Base-by-base conservation (phyloP, 2,888 invertebrate species). In the Hypercompe scribonia region DNA sequence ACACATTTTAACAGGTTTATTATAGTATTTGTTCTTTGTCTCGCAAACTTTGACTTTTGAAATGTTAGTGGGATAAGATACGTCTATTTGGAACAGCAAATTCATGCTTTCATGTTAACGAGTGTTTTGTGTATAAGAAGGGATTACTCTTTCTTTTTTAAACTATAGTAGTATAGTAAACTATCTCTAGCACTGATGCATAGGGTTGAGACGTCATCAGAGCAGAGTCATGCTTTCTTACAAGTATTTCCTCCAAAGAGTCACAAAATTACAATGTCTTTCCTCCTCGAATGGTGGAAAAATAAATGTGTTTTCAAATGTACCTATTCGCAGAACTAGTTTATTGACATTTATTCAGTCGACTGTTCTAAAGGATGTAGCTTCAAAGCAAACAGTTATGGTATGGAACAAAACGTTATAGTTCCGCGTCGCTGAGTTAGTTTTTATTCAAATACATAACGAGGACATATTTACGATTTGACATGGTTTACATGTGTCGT, bases 391-490 rank as follows among this genome's bases (percentile, higher is more conserved):
- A 24, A 42, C 46, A 54, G 34, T 33, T 68, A 50, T 34, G 64
- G 65, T 54, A 68, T 65, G 54, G 39, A 68, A 72, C 72, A 68
- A 72, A 72, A 65, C 65, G 24, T 58, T 68, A 64, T 63, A 7
- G 66, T 73, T 70, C 50, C 66, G 33, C 70, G 34, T 70, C 66
- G 73, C 36, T 70, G 65, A 54, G 5, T 66, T 36, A 10, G 69
- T 61, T 63, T 46, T 58, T 67, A 66, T 73, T 70, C 64, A 73
- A 70, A 50, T 33, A 34, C 54, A 67, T 68, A 68, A 50, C 31
- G 21, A 36, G 68, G 31, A 65, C 58, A 71, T 33, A 28, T 46
- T 54, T 13, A 42, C 39, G 42, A 67, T 71, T 71, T 24, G 66
- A 71, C 42, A 33, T 33, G 66, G 71, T 58, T 15, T 15, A 46